phyloP scores from a whole-genome alignment of 2,113 vertebrate genomes.

The Megaleporinus macrocephalus region DNA sequence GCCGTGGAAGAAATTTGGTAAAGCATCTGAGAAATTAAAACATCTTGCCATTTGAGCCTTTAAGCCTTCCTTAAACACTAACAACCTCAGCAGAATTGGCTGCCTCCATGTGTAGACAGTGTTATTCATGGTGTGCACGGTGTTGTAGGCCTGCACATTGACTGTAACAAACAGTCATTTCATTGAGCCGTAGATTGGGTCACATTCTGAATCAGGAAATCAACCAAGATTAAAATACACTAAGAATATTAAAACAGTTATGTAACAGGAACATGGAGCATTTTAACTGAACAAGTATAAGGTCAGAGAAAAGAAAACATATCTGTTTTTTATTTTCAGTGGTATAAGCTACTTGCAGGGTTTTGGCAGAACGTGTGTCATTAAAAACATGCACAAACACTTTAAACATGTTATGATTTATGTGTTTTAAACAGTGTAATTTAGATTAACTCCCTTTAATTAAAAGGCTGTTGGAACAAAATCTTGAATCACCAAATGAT shows the following conservation, averaged over 20 bases:
- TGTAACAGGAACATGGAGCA: neutral
- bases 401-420: neutral
- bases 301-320: neutral
- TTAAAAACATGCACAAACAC: neutral
- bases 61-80: neutral
- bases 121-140: neutral
- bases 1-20: neutral
- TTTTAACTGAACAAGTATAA: too few relatives aligned
- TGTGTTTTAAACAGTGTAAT: neutral
- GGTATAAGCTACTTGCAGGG: neutral
- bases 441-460: too few relatives aligned
- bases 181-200: neutral
- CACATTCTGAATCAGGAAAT: neutral
- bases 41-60: conserved; percentile 4
- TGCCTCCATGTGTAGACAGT: neutral
- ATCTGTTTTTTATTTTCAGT: neutral
- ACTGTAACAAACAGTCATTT: neutral
- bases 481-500: too few relatives aligned
- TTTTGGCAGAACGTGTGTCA: neutral
- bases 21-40: conserved; percentile 2
- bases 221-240: neutral
- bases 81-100: neutral
- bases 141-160: neutral
- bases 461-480: too few relatives aligned
- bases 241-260: neutral